Percentiles rank a stretch among this genome's conserved stretches.
phyloP scores from a whole-genome alignment of 37 sponge, comb jelly and placozoan species.

The Chondrosia reniformis region DNA sequence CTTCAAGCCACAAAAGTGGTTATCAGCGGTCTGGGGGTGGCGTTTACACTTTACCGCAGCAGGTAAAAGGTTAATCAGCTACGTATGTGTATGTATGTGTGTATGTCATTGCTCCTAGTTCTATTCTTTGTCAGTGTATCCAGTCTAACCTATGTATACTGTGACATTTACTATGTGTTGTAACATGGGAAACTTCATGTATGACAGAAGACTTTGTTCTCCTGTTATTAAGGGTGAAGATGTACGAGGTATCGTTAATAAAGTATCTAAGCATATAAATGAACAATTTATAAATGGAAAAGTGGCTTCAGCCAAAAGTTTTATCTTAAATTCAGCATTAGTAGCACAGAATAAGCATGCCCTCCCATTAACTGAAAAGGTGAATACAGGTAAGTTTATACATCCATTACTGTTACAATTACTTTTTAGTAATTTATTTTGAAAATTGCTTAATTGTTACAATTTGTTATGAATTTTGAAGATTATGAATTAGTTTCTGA shows the following conservation, averaged over 20 bases:
- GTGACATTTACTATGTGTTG: neutral
- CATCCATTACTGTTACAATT: neutral
- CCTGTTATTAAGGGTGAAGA: slow-evolving; percentile 28
- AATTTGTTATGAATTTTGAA: too few species aligned
- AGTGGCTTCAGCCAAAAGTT: slow-evolving; percentile 44
- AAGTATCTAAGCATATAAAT: slow-evolving; percentile 20
- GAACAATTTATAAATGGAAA: slow-evolving; percentile 55
- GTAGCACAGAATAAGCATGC: slow-evolving; percentile 59
- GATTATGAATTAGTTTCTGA: too few species aligned
- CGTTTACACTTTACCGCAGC: too few species aligned
- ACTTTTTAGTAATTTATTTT: neutral
- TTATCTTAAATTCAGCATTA: slow-evolving; percentile 46
- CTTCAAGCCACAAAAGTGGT: too few species aligned
- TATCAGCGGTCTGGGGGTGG: too few species aligned
- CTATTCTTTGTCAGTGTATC: too few species aligned
- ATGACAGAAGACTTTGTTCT: too few species aligned
- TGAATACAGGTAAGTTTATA: slow-evolving; percentile 23
- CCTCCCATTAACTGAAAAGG: slow-evolving; percentile 42
- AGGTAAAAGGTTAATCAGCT: too few species aligned
- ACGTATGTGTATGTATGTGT: neutral
- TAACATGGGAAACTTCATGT: neutral
- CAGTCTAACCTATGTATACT: neutral
- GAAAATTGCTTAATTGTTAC: neutral
- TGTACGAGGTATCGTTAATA: slow-evolving; percentile 17
- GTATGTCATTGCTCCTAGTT: neutral